Evolutionary conservation across 1,140 invertebrate species (phyloP), one percentile per base, ranked within the genome.

Genomic region (Gonatopus flavifemur): DNA sequence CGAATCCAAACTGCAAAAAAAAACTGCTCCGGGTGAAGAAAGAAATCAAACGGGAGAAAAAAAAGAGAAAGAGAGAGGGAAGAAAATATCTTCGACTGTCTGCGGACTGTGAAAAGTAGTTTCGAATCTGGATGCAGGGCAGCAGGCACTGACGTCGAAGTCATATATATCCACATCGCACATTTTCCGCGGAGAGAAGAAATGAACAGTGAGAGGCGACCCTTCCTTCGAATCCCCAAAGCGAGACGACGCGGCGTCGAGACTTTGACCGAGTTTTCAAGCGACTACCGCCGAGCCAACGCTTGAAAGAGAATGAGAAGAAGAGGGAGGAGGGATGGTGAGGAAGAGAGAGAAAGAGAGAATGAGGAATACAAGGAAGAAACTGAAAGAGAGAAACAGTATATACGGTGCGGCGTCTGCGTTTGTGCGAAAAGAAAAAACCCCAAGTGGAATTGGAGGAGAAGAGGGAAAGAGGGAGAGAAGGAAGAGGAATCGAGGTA

Each of bases 221-320:
- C 54, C 49, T 57, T 61, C 55, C 59, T 62, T 62, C 50, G 58
- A 62, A 62, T 61, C 59, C 59, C 59, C 59, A 60, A 62, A 62
- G 59, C 59, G 50, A 62, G 59, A 62, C 59, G 59, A 57, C 54
- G 43, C 59, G 45, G 36, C 59, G 59, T 60, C 57, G 59, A 61
- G 59, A 61, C 59, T 61, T 61, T 61, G 59, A 61, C 59, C 59
- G 59, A 61, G 59, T 61, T 61, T 62, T 62, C 51, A 56, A 64
- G 38, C 43, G 43, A 40, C 38, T 33, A 49, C 44, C 39, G 46
- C 15, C 32, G 20, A 33, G 46, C 16, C 31, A 52, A 50, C 42
- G 49, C 37, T 33, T 40, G 31, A 31, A 44, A 50, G 48, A 41
- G 49, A 52, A 49, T 42, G 42, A 47, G 49, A 50, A 61, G 59